These are phyloP conservation scores for Acrobasis repandana DNA, from an alignment of 2,888 invertebrate genomes.

Conservation along the genomic window DNA sequence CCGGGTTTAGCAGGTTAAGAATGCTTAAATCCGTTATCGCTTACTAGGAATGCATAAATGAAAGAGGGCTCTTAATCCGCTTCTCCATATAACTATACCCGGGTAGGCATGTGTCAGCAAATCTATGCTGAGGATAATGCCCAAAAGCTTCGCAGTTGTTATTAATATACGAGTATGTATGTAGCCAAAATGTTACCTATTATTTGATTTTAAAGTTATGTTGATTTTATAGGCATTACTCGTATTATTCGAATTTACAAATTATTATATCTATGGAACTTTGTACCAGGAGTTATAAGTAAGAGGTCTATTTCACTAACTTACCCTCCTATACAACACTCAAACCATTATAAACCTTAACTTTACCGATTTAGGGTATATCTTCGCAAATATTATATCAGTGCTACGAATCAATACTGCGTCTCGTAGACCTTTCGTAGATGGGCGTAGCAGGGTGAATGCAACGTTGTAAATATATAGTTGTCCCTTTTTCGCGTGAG, in stretches of 20 bases:
- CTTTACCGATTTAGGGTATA: slow-evolving; percentile 1
- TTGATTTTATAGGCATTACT: too few relatives aligned
- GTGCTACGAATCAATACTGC: slow-evolving; percentile 53
- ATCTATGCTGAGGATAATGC: neutral
- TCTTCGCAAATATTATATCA: slow-evolving; percentile 23
- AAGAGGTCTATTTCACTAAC: slow-evolving; percentile 1
- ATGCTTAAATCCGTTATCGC: slow-evolving; percentile 71
- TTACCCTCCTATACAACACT: slow-evolving; percentile 21
- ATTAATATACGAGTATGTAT: too few relatives aligned
- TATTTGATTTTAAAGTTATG: too few relatives aligned
- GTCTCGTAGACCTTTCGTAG: slow-evolving; percentile 53
- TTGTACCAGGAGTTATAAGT: slow-evolving; percentile 16
- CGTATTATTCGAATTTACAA: neutral
- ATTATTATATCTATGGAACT: neutral
- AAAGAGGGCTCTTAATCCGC: slow-evolving; percentile 56
- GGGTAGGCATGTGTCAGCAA: slow-evolving; percentile 13
- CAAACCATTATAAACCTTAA: slow-evolving; percentile 25
- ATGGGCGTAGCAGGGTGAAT: slow-evolving; percentile 45
- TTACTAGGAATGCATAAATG: slow-evolving; percentile 65
- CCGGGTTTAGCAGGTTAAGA: slow-evolving; percentile 67
- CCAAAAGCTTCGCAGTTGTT: neutral
- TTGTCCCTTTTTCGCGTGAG: slow-evolving; percentile 42
- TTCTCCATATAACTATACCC: slow-evolving; percentile 29
- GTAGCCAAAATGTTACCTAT: too few relatives aligned
- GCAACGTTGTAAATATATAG: slow-evolving; percentile 26